Evolutionary conservation across 2,797 vertebrate species (phyloP).

Genomic region (Bufotes viridis): DNA sequence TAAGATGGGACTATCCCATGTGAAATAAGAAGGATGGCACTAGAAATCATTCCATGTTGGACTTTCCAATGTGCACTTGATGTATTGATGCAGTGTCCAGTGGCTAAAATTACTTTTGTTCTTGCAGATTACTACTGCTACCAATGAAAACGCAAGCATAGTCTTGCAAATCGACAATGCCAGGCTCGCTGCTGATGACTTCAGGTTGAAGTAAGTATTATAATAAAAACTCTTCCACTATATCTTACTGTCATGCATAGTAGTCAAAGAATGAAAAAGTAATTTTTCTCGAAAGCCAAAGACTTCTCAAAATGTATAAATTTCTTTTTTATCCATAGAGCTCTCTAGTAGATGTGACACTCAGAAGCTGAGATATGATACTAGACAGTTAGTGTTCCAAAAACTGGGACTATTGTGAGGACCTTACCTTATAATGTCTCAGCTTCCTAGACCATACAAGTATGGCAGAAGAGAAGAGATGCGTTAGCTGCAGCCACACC

Average conservation of each 20-base stretch:
- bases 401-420: neutral
- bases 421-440: neutral
- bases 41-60: neutral
- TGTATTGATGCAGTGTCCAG: neutral
- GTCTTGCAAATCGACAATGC: slow-evolving; percentile 79
- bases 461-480: neutral
- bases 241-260: neutral
- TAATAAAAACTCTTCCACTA: neutral
- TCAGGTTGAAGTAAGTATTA: slow-evolving; percentile 76
- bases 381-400: neutral
- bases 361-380: neutral
- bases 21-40: no score
- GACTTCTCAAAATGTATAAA: neutral
- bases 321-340: neutral
- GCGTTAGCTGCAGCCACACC: neutral
- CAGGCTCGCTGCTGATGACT: slow-evolving; percentile 83
- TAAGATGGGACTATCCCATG: neutral
- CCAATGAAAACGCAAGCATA: slow-evolving; percentile 72
- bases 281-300: neutral
- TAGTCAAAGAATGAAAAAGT: neutral
- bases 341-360: neutral
- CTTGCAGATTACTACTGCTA: slow-evolving; percentile 74
- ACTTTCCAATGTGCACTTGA: neutral
- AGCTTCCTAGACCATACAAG: neutral
- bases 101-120: neutral